Evolutionary conservation across 2,113 vertebrate genomes (phyloP), one percentile per base, ranked within the genome.

Genomic region (Camelus dromedarius): DNA sequence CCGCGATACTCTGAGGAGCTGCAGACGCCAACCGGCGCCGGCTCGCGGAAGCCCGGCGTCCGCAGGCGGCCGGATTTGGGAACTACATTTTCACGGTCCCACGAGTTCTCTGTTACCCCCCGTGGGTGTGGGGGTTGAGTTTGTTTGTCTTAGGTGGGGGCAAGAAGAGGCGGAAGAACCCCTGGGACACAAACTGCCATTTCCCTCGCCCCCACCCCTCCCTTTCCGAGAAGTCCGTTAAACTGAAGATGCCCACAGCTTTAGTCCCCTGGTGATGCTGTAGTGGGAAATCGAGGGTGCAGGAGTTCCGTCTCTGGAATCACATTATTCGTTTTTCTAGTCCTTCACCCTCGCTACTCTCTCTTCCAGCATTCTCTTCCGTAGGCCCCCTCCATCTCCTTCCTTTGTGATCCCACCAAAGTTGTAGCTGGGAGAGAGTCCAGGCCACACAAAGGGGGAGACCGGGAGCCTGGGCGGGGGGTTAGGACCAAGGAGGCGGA

Each of bases 401-500:
- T 88, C 76, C 42, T 96, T 82, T 87, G 89, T 90, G 88, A 56
- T 96, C 98, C 97, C 94, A 95, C 96, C 87, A 86, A 79, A 92
- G 97, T 90, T 48, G 81, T n/a, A 30, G 88, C 75, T 38, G 95
- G 97, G 95, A 97, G 93, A 82, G 93, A 62, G 89, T 98, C 97
- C 97, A 98, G 97, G 93, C 98, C 98, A 98, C 98, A 97, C 96
- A 93, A 98, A 98, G 95, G 96, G 91, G 93, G 82, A 75, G 77
- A 95, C 84, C 84, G 66, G 26, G 79, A 91, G 80, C 89, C 48
- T 38, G 87, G 90, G 85, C 54, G 76, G 32, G 81, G 50, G 52
- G 56, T 72, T 46, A 64, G 94, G 93, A 42, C 95, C 24, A 52
- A 32, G 86, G 92, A 87, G 96, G 73, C 56, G 84, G 87, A 22